These are phyloP conservation scores for Luidia sarsii DNA, from an alignment of 53 echinoderm and acorn worm genomes.

Conservation along the genomic window DNA sequence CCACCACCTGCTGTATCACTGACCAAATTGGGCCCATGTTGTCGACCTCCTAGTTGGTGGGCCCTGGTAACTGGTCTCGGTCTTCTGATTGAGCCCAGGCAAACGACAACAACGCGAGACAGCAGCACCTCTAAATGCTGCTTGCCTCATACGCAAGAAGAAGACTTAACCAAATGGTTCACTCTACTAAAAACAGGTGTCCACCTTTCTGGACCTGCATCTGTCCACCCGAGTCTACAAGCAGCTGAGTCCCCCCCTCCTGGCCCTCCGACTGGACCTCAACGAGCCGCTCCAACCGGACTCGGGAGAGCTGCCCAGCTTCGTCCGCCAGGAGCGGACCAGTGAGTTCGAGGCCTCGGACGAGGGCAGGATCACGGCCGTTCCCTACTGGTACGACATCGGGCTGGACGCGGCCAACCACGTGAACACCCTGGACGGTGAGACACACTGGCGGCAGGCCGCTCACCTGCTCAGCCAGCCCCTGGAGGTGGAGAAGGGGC, in stretches of 20 bases:
- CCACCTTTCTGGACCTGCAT: constrained; percentile 64
- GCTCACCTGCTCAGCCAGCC: constrained; percentile 56
- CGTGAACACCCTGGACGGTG: constrained; percentile 61
- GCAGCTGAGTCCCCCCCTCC: constrained; percentile 52
- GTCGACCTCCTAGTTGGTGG: too few species aligned
- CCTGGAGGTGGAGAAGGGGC: constrained; percentile 47
- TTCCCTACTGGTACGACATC: constrained; percentile 74
- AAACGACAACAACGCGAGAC: too few species aligned
- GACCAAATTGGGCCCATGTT: too few species aligned
- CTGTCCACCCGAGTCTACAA: constrained; percentile 62
- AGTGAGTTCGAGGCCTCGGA: constrained; percentile 17
- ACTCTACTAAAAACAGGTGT: too few species aligned
- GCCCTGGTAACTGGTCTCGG: too few species aligned
- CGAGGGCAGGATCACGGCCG: constrained; percentile 46
- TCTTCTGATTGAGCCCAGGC: too few species aligned
- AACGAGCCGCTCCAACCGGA: constrained; percentile 2
- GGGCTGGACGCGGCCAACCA: constrained; percentile 5
- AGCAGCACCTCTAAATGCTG: too few species aligned
- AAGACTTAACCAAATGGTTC: too few species aligned
- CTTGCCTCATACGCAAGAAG: too few species aligned
- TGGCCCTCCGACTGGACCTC: constrained; percentile 43
- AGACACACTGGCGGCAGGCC: constrained; percentile 75
- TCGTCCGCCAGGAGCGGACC: constrained; percentile 18
- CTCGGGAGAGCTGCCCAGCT: constrained; percentile 24
- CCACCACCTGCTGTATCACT: too few species aligned